Evolutionary conservation across 1,140 invertebrate genomes (phyloP).

Genomic region (Platyscapa corneri): DNA sequence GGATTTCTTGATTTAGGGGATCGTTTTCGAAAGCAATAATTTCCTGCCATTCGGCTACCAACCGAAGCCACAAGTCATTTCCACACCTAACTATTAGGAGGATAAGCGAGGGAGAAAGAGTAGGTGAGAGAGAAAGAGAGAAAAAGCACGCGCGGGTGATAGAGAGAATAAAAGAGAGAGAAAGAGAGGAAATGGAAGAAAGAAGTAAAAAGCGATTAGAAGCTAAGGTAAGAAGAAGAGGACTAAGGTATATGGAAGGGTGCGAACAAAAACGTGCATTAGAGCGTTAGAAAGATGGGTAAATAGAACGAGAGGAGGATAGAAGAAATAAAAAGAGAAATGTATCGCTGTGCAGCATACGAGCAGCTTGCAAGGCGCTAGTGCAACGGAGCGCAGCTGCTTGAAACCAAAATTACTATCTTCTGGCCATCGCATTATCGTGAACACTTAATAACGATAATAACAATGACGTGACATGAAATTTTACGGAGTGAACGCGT

Average conservation of each 20-base stretch:
- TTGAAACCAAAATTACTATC: slow-evolving; percentile 49
- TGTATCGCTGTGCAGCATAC: slow-evolving; percentile 15
- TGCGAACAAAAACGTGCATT: background rate
- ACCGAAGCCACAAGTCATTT: slow-evolving; percentile 66
- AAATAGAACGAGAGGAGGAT: background rate
- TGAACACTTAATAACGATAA: slow-evolving; percentile 64
- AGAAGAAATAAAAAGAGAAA: background rate
- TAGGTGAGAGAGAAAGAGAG: slow-evolving; percentile 7
- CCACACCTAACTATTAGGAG: slow-evolving; percentile 66
- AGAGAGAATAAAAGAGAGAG: background rate
- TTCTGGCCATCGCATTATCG: slow-evolving; percentile 46
- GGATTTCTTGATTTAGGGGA: slow-evolving; percentile 61
- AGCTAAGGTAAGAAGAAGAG: background rate
- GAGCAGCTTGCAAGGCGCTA: slow-evolving; percentile 58
- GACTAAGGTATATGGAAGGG: background rate
- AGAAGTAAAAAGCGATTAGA: slow-evolving; percentile 2
- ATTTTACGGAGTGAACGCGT: slow-evolving; percentile 62
- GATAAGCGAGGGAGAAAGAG: background rate
- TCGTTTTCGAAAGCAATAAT: slow-evolving; percentile 64
- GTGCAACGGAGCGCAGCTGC: slow-evolving; percentile 56
- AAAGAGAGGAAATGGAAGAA: background rate
- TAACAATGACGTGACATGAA: slow-evolving; percentile 61
- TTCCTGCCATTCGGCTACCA: slow-evolving; percentile 65
- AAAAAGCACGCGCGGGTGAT: background rate
- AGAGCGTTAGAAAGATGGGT: background rate